Evolutionary conservation across 2,888 invertebrate species (phyloP), one percentile per base, ranked within the genome.

Genomic region (Drosophila seclusa): DNA sequence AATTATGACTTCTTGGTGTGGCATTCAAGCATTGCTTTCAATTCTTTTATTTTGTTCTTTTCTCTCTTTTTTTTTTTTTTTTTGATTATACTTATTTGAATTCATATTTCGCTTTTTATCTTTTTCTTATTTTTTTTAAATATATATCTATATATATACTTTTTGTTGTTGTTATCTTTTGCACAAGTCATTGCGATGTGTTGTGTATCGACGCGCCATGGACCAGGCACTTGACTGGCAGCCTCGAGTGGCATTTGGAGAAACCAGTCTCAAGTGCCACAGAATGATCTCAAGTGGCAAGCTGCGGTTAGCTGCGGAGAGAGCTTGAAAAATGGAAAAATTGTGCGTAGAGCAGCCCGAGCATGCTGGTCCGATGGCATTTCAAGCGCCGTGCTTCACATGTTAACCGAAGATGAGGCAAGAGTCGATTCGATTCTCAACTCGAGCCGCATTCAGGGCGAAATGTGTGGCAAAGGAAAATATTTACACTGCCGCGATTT

Each of bases 201-300:
- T 88, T 73, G 84, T 64, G 73, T 88, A 88, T 83, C 82, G 88
- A 84, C 78, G 81, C 65, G 55, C 65, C 74, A 62, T 65, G 75
- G 75, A 74, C 76, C 68, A 73, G 77, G 70, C 83, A 90, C 90
- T 87, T 88, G 83, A 90, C 89, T 74, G 84, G 77, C 89, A 79
- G 82, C 76, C 77, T 83, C 81, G 69, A 87, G 90, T 88, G 89
- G 89, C 89, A 78, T 82, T 86, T 88, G 77, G 54, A 72, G 78
- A 82, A 87, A 87, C 87, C 87, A 87, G 87, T 90, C 87, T 90
- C 89, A 74, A 87, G 87, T 87, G 87, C 85, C 68, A 80, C 85
- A 89, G 82, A 87, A 89, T 73, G 68, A 70, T 76, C 76, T 88
- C 68, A 71, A 87, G 86, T 87, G 87, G 83, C 75, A 69, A 67